Evolutionary conservation across 2,113 vertebrate species (phyloP).

Genomic region (Vidua chalybeata): DNA sequence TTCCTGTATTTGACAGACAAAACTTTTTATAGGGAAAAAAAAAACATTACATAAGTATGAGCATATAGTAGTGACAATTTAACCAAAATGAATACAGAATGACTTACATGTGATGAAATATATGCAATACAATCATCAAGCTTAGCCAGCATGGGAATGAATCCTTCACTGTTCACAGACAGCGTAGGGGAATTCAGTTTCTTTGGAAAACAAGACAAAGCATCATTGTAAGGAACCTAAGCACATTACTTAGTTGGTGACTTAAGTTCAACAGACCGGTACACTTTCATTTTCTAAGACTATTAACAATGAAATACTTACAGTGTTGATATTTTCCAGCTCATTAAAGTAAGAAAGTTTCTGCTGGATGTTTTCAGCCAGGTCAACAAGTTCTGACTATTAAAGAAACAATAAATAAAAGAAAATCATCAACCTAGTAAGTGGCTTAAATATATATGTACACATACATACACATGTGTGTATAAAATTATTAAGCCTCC

Average conservation of each 20-base stretch:
- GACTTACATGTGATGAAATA: slow-evolving; percentile 94
- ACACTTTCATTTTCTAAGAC: background rate
- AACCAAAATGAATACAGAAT: background rate
- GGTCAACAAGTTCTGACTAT: slow-evolving; percentile 91
- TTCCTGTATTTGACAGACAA: background rate
- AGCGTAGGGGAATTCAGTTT: slow-evolving; percentile 93
- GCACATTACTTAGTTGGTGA: background rate
- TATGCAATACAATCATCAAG: slow-evolving; percentile 96
- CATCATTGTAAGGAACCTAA: background rate
- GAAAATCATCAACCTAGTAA: background rate
- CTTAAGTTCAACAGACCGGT: accelerated
- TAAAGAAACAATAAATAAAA: slow-evolving; percentile 44
- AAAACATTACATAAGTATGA: background rate
- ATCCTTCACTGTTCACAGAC: slow-evolving; percentile 96
- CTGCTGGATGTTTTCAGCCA: slow-evolving; percentile 96
- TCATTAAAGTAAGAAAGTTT: slow-evolving; percentile 99
- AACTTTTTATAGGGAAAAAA: background rate
- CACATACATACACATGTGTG: accelerated
- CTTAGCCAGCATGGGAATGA: slow-evolving; percentile 95
- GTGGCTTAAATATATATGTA: background rate
- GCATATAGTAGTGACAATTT: background rate
- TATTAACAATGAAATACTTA: slow-evolving; percentile 64
- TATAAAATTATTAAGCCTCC: background rate
- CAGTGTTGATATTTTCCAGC: slow-evolving; percentile 94
- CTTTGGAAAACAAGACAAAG: slow-evolving; percentile 73